Base-by-base conservation (phyloP, 1,140 invertebrate genomes). In the Drosophila arawakana region DNA sequence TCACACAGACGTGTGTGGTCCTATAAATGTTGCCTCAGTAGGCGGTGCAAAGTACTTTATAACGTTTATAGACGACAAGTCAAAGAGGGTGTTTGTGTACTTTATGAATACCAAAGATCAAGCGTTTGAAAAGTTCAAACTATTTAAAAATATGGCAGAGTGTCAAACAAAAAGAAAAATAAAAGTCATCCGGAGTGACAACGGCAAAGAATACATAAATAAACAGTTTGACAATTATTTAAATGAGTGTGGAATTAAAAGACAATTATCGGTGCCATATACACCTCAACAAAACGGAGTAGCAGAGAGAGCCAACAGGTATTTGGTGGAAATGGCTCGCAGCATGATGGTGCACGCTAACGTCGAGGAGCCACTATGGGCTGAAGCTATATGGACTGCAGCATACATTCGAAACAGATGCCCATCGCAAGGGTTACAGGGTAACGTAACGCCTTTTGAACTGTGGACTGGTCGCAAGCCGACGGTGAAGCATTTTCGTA, bases 341-440 rank as follows among this genome's bases (percentile, higher is more conserved):
- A n/a, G 8, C 4, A 44, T 66, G 62, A 25, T 68, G 13, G 4
- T 68, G 1, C 54, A 68, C 50, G 10, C 55, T 8, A 39, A 13
- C 1, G 9, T 47, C 0, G 8, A 30, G 10, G 54, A 57, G 15
- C 15, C 9, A n/a, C 11, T 58, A n/a, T 67, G 54, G 65, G 65
- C 41, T 4, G 54, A 67, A 15, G 67, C 58, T 10, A 7, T 70
- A 35, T 6, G 7, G 8, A 59, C 66, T 18, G 66, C 66, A 21
- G 52, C 39, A 21, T 68, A 58, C 59, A 9, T 68, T 4, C 52
- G 54, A 1, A 68, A 68, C 18, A 47, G 67, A 13, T 54, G 39
- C 0, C 10, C 13, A 7, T 49, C 47, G 59, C 43, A 15, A 58
- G 15, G 2, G 18, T 21, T 21, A 21, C 18, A 21, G 18, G 18